phyloP scores from a whole-genome alignment of 2,888 invertebrate species.

The Tyria jacobaeae region DNA sequence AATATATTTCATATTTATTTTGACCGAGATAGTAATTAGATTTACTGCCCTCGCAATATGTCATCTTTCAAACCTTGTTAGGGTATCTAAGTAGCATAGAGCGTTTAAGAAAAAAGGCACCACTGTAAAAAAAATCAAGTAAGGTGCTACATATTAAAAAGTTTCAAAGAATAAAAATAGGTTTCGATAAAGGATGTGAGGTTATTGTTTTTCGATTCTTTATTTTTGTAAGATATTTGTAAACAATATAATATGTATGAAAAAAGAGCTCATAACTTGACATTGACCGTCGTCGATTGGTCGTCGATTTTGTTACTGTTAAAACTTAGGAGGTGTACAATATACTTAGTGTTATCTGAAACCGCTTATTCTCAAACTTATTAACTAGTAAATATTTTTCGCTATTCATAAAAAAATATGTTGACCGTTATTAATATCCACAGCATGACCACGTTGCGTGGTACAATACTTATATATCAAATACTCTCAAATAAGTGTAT shows the following conservation, averaged over 20 bases:
- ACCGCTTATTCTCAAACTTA: no score
- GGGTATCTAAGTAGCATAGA: slow-evolving; percentile 8
- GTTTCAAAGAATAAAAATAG: no score
- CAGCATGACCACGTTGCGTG: background rate
- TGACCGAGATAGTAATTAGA: slow-evolving; percentile 41
- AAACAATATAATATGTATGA: no score
- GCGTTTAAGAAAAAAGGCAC: slow-evolving; percentile 6
- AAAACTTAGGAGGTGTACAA: no score
- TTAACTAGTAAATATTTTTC: no score
- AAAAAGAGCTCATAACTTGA: no score
- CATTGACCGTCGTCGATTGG: no score
- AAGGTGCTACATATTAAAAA: background rate
- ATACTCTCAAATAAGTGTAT: slow-evolving; percentile 1
- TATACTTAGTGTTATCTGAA: no score
- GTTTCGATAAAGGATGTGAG: no score
- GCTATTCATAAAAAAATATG: background rate
- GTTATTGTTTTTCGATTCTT: no score
- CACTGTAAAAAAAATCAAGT: background rate
- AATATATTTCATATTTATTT: slow-evolving; percentile 24
- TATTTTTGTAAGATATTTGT: no score
- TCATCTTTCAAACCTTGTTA: slow-evolving; percentile 26
- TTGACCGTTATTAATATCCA: background rate
- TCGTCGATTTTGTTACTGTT: no score
- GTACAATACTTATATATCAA: slow-evolving; percentile 9
- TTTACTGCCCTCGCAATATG: slow-evolving; percentile 35